phyloP scores from a whole-genome alignment of 2,797 vertebrate species.

The Chaetophractus vellerosus region DNA sequence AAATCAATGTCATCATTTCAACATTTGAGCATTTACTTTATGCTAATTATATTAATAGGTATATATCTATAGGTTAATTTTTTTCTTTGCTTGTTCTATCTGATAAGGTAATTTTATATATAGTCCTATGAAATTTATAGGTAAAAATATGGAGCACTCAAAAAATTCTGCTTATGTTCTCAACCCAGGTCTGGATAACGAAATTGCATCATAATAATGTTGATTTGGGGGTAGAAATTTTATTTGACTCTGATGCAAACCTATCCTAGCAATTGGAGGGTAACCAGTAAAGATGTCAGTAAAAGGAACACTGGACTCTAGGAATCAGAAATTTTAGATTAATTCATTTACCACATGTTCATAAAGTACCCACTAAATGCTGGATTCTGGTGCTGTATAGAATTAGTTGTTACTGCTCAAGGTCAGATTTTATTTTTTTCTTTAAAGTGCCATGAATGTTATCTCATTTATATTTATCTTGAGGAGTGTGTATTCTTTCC shows the following conservation, averaged over 20 bases:
- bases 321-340: conserved; percentile 37
- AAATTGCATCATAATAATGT: background rate
- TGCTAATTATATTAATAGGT: conserved; percentile 29
- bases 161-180: conserved; percentile 4
- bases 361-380: conserved; percentile 37
- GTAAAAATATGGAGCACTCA: background rate
- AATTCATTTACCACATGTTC: conserved; percentile 36
- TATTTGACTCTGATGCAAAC: conserved; percentile 57
- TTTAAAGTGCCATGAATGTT: conserved; percentile 18
- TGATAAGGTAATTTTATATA: background rate
- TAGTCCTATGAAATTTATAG: background rate
- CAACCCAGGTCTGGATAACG: background rate
- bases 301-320: conserved; percentile 6
- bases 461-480: conserved; percentile 54
- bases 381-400: background rate
- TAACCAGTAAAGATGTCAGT: conserved; percentile 29
- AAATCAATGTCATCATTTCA: background rate
- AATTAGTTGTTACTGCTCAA: background rate
- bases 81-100: conserved; percentile 26
- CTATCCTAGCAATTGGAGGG: conserved; percentile 23
- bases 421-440: background rate
- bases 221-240: conserved; percentile 45
- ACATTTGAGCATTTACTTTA: background rate
- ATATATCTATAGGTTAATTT: background rate
- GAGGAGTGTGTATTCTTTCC: conserved; percentile 20